Conservation (phyloP, 1,140 invertebrate genomes). For the Apis dorsata region DNA sequence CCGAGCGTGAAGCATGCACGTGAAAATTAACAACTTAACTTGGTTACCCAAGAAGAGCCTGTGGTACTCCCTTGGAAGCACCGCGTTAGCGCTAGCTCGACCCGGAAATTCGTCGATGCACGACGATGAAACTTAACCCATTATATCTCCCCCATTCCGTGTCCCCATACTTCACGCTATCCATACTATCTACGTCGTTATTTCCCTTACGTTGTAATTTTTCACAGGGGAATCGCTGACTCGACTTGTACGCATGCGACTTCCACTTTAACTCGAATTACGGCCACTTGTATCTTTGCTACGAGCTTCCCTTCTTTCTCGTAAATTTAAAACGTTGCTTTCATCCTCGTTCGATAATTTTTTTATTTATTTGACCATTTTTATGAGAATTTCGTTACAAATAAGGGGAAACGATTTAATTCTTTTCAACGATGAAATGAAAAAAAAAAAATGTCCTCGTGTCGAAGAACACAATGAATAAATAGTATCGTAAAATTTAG, state of each 20-base stretch:
- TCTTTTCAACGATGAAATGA: too few relatives aligned
- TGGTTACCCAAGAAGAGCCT: constrained; percentile 62
- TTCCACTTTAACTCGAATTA: constrained; percentile 48
- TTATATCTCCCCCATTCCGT: constrained; percentile 57
- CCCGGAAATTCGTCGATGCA: constrained; percentile 68
- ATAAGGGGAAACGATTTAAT: too few relatives aligned
- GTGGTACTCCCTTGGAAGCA: constrained; percentile 61
- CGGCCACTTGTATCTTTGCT: constrained; percentile 33
- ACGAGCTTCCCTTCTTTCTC: background rate
- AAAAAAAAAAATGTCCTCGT: too few relatives aligned
- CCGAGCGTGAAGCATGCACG: constrained; percentile 59
- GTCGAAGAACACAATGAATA: background rate
- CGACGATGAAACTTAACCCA: constrained; percentile 69
- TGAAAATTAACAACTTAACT: constrained; percentile 66
- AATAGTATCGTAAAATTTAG: background rate
- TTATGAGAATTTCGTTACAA: too few relatives aligned
- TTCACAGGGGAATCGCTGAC: constrained; percentile 56
- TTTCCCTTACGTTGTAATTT: constrained; percentile 65
- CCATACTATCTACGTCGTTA: constrained; percentile 63
- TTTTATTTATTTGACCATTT: too few relatives aligned
- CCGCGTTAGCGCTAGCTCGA: constrained; percentile 61
- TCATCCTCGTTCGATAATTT: too few relatives aligned
- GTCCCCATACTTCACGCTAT: constrained; percentile 47
- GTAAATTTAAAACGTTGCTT: too few relatives aligned
- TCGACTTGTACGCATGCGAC: constrained; percentile 49